phyloP scores from a whole-genome alignment of 2,888 invertebrate species.

The Trachelus tabidus region DNA sequence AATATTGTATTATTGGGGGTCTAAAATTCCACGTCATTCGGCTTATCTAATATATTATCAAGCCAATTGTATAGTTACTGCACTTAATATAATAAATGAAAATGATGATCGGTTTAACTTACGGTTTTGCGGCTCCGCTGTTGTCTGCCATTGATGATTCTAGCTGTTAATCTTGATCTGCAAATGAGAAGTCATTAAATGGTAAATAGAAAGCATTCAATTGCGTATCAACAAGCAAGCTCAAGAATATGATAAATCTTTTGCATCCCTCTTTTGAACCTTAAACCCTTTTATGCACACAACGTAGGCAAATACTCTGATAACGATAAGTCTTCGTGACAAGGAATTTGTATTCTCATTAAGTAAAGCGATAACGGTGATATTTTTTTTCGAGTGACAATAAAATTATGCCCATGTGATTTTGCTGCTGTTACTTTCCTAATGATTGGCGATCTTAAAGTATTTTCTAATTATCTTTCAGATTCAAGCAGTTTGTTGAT shows the following conservation, averaged over 20 bases:
- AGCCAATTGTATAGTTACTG: not conserved
- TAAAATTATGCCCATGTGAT: not conserved
- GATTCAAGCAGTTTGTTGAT: not conserved
- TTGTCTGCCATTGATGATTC: not conserved
- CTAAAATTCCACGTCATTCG: not conserved
- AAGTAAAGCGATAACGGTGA: not conserved
- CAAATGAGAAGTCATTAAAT: not conserved
- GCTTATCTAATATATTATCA: not conserved
- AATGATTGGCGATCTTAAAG: not conserved
- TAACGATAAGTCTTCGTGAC: not conserved
- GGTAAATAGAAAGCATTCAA: not conserved
- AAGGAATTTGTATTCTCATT: not conserved
- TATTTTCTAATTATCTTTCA: not conserved
- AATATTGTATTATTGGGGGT: not conserved
- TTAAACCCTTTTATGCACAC: not conserved
- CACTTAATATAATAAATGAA: not conserved
- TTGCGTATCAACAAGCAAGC: not conserved
- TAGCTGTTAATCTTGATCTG: not conserved
- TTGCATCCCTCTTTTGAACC: not conserved
- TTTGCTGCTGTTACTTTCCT: not conserved
- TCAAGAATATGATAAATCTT: not conserved
- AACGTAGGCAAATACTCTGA: not conserved
- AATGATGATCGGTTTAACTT: not conserved
- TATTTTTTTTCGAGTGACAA: too few relatives aligned
- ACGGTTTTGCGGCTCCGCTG: not conserved